phyloP scores from a whole-genome alignment of 2,888 invertebrate genomes.

The Elmis aenea region DNA sequence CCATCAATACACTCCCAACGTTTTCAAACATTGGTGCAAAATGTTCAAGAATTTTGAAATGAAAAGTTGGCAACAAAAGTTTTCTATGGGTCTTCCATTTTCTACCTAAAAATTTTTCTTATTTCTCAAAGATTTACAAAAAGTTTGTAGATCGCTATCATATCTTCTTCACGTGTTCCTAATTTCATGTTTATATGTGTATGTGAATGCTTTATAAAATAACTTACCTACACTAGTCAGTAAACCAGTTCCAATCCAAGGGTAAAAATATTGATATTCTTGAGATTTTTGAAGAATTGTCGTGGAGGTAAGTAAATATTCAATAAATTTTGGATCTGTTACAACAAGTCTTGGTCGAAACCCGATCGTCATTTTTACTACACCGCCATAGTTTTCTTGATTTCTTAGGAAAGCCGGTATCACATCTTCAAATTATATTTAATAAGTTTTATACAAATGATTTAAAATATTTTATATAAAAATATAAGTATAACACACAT shows the following conservation, averaged over 20 bases:
- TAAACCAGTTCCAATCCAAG: slow-evolving; percentile 43
- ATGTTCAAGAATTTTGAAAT: slow-evolving; percentile 69
- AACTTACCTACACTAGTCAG: slow-evolving; percentile 42
- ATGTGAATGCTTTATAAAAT: no score
- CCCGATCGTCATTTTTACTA: slow-evolving; percentile 5
- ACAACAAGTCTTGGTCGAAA: slow-evolving; percentile 4
- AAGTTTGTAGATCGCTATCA: no score
- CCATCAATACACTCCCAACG: slow-evolving; percentile 54
- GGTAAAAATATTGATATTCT: slow-evolving; percentile 33
- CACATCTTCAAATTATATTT: no score
- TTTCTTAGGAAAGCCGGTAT: no score
- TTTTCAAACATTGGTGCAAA: slow-evolving; percentile 66
- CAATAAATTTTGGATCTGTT: slow-evolving; percentile 6
- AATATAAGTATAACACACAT: no score
- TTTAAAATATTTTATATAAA: no score
- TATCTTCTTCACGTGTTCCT: no score
- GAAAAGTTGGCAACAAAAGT: no score
- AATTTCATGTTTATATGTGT: no score
- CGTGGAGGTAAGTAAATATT: slow-evolving; percentile 30
- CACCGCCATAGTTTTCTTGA: slow-evolving; percentile 4
- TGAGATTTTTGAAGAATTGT: slow-evolving; percentile 37
- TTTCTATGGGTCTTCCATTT: no score
- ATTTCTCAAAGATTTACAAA: no score
- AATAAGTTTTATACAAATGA: no score
- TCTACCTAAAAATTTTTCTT: slow-evolving; percentile 6